A percentile compares a stretch with the other conserved stretches of the same genome.
These are phyloP conservation scores for Canis aureus DNA, from an alignment of 2,113 vertebrate species.

Conservation along the genomic window DNA sequence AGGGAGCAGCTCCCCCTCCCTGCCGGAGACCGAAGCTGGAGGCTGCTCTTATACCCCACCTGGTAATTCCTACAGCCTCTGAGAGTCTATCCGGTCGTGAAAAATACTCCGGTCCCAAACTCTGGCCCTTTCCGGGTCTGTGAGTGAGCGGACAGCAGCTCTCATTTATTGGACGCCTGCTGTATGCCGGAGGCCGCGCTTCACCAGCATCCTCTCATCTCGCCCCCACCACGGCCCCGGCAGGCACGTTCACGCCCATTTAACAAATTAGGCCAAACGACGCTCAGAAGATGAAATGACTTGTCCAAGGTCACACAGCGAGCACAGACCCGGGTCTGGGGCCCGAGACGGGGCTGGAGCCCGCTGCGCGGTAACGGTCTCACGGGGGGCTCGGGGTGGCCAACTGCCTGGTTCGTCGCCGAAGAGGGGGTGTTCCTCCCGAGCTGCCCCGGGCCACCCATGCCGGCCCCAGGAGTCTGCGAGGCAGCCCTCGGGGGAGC, in stretches of 20 bases:
- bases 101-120: neutral
- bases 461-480: neutral
- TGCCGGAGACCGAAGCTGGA: neutral
- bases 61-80: neutral
- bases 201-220: neutral
- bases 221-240: neutral
- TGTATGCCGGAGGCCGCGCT: neutral
- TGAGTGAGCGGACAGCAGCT: neutral
- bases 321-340: neutral
- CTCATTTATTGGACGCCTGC: neutral
- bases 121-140: neutral
- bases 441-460: neutral
- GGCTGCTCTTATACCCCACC: conserved; percentile 12
- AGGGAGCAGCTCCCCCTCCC: neutral
- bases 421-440: neutral
- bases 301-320: conserved; percentile 73
- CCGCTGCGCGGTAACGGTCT: neutral
- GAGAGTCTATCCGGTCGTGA: neutral
- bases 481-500: neutral
- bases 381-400: neutral
- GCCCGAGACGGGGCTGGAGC: neutral
- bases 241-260: neutral
- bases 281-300: neutral
- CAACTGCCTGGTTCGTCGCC: neutral
- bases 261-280: neutral